A percentile compares a stretch with the other conserved stretches of the same genome.
phyloP scores from a whole-genome alignment of 92 coral and sea anemone genomes.

The Heliopora coerulea region DNA sequence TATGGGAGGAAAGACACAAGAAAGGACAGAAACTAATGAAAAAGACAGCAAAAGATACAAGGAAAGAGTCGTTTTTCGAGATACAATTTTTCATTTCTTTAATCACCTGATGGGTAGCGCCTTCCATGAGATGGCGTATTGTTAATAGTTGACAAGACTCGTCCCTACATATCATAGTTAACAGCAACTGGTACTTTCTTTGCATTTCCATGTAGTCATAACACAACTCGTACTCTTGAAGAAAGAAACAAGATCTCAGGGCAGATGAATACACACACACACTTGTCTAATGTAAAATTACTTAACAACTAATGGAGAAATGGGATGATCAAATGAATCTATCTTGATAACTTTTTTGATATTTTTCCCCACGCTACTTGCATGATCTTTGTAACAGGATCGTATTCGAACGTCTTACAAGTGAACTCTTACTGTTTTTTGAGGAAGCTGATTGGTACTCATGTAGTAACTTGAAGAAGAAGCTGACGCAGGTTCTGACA shows the following conservation, averaged over 20 bases:
- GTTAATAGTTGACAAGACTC: conserved; percentile 23
- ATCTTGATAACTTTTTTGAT: too few species aligned
- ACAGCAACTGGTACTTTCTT: conserved; percentile 15
- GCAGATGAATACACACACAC: too few species aligned
- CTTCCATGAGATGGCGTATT: conserved; percentile 30
- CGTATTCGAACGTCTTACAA: too few species aligned
- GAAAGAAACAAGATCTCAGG: neutral
- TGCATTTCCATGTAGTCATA: conserved; percentile 19
- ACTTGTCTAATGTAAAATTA: too few species aligned
- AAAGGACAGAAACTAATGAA: neutral
- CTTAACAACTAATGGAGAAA: too few species aligned
- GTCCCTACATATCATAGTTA: conserved; percentile 19
- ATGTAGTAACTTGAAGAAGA: conserved; percentile 54
- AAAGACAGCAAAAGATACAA: neutral
- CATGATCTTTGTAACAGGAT: too few species aligned
- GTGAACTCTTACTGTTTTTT: conserved; percentile 18
- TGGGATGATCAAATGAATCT: neutral
- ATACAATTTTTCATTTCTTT: neutral
- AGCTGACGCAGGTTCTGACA: conserved; percentile 47
- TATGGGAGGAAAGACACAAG: neutral
- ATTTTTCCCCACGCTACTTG: too few species aligned
- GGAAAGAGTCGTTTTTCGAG: too few species aligned
- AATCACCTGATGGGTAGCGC: conserved; percentile 2
- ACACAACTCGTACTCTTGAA: conserved; percentile 9
- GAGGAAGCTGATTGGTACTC: conserved; percentile 20